Conservation (phyloP, 2,113 vertebrate genomes). For the Heterochromis multidens region DNA sequence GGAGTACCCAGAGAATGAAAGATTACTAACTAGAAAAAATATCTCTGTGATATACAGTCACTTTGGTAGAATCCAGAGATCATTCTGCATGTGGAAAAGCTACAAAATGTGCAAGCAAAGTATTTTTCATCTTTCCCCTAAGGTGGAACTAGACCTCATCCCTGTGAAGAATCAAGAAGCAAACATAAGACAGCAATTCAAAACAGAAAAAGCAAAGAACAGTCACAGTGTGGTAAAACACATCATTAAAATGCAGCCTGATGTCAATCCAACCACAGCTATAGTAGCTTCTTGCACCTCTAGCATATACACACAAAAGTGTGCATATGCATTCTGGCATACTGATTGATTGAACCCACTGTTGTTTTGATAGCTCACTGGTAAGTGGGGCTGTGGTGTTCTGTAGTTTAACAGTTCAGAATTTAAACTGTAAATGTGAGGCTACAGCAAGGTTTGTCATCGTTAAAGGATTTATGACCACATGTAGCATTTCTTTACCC, state of each 20-base stretch:
- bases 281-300: neutral
- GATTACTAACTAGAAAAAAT: neutral
- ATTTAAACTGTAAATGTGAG: neutral
- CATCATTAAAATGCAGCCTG: conserved; percentile 28
- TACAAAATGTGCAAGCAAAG: neutral
- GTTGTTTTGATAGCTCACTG: neutral
- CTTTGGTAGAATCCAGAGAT: neutral
- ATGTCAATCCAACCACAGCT: neutral
- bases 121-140: neutral
- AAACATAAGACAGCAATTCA: neutral
- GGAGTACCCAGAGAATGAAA: no score
- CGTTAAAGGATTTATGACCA: neutral
- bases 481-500: neutral
- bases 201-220: neutral
- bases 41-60: neutral
- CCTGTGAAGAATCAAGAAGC: neutral
- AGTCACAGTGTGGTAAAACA: neutral
- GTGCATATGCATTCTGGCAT: neutral
- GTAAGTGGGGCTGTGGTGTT: neutral
- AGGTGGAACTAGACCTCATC: neutral
- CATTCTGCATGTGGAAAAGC: neutral
- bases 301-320: neutral
- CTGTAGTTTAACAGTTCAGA: neutral
- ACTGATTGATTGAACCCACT: neutral
- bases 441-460: neutral